Conservation (phyloP, 2,113 vertebrate species). For the Laticauda colubrina region DNA sequence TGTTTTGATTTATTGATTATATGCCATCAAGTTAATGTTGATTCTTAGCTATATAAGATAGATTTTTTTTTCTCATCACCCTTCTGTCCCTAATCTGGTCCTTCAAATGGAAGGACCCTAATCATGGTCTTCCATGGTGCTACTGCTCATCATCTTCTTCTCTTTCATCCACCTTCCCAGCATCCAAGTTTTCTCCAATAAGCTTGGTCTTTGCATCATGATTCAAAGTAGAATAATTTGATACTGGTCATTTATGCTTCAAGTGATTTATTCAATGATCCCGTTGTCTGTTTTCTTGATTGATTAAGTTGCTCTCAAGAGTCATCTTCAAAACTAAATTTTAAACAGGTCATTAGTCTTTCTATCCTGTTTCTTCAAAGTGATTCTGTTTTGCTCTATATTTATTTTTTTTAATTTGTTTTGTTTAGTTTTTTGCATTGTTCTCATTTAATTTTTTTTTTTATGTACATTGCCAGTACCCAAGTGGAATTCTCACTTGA, state of each 20-base stretch:
- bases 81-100: background rate
- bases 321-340: background rate
- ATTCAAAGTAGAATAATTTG: background rate
- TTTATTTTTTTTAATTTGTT: background rate
- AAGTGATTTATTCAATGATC: background rate
- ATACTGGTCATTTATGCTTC: background rate
- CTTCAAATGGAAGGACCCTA: background rate
- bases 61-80: too few relatives aligned
- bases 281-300: background rate
- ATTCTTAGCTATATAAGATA: background rate
- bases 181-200: background rate
- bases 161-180: background rate
- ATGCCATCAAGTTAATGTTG: background rate
- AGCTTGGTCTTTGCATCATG: background rate
- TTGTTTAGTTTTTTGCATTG: background rate
- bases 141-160: background rate
- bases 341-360: background rate
- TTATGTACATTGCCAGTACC: background rate
- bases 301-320: background rate
- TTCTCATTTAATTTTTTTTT: background rate
- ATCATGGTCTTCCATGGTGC: background rate
- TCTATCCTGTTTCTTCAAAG: background rate
- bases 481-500: background rate
- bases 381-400: background rate
- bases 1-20: background rate